These are phyloP conservation scores for Cheilosia variabilis DNA, from an alignment of 2,888 invertebrate species.

Conservation along the genomic window DNA sequence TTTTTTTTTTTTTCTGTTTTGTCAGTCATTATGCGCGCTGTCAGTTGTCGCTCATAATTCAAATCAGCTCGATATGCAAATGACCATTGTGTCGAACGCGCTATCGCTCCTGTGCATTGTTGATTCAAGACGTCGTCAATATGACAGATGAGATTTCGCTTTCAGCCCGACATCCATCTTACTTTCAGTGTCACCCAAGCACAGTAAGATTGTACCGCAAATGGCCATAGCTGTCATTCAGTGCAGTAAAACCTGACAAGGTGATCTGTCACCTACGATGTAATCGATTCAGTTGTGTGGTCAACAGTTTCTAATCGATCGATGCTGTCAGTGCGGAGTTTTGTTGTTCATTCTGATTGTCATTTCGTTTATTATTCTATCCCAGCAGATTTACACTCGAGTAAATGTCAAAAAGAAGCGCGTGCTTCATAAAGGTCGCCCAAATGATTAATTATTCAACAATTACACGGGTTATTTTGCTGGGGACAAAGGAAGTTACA, in stretches of 20 bases:
- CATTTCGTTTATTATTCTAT: neutral
- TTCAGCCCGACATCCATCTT: slow-evolving; percentile 18
- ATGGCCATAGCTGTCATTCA: slow-evolving; percentile 1
- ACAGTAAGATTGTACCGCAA: neutral
- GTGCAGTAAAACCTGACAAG: slow-evolving; percentile 30
- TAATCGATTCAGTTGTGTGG: slow-evolving; percentile 30
- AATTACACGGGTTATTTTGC: slow-evolving; percentile 44
- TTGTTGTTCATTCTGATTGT: neutral
- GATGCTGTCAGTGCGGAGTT: neutral
- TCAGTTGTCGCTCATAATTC: slow-evolving; percentile 35
- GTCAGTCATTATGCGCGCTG: neutral
- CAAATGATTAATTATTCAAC: slow-evolving; percentile 54
- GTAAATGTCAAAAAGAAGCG: neutral
- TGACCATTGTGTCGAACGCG: slow-evolving; percentile 15
- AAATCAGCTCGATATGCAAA: slow-evolving; percentile 51
- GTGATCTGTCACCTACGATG: slow-evolving; percentile 38
- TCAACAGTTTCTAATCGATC: neutral
- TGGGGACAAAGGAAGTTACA: slow-evolving; percentile 20
- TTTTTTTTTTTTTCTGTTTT: neutral
- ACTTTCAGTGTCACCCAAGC: slow-evolving; percentile 20
- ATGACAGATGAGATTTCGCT: slow-evolving; percentile 28
- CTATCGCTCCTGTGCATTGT: slow-evolving; percentile 14
- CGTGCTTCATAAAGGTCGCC: neutral
- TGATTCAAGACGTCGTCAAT: neutral
- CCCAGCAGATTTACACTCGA: neutral